These are phyloP conservation scores for Harmothoe impar DNA, from an alignment of 2,888 invertebrate species.

Conservation along the genomic window DNA sequence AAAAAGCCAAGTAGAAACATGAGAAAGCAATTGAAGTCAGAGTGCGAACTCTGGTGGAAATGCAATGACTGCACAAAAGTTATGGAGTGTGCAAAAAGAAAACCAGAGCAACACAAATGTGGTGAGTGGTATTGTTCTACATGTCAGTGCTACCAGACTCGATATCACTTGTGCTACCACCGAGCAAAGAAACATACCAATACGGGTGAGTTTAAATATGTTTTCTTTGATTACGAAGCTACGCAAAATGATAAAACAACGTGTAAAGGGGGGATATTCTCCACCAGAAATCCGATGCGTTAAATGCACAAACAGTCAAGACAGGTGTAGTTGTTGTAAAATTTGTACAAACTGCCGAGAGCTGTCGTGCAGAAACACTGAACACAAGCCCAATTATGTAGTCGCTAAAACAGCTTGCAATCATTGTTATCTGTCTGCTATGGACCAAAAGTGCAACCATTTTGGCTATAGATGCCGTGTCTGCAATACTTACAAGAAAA, in stretches of 20 bases:
- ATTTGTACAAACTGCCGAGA: neutral
- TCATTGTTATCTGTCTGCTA: neutral
- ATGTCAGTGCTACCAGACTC: neutral
- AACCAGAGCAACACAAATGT: neutral
- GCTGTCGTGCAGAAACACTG: neutral
- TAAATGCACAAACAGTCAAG: neutral
- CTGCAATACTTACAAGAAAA: neutral
- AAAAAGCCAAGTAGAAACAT: neutral
- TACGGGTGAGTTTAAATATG: neutral
- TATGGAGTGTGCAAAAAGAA: neutral
- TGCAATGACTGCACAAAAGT: neutral
- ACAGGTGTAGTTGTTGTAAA: neutral
- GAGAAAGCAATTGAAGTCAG: neutral
- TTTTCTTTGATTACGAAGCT: constrained; percentile 17
- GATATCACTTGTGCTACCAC: neutral
- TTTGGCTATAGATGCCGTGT: neutral
- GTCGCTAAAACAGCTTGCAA: neutral
- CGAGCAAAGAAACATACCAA: neutral
- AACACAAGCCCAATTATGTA: constrained; percentile 34
- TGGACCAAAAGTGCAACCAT: neutral
- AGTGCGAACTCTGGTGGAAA: constrained; percentile 29
- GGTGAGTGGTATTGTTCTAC: neutral
- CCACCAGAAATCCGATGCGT: neutral
- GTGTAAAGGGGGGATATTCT: neutral
- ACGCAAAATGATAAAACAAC: neutral